Evolutionary conservation across 2,888 invertebrate genomes (phyloP).

Genomic region (Cerastis leucographa): DNA sequence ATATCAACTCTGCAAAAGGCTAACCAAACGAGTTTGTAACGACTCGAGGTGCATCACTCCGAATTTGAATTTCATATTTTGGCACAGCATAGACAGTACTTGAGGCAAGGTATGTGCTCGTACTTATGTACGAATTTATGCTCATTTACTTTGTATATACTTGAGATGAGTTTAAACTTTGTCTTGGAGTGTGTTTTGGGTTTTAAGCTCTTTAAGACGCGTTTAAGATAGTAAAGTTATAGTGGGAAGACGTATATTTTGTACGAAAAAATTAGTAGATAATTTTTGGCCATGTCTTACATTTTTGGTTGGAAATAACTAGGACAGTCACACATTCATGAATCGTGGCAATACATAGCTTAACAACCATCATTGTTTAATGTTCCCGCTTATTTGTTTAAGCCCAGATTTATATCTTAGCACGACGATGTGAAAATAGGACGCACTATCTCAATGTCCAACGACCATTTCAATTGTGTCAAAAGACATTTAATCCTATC

Average conservation of each 20-base stretch:
- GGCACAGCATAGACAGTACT: slow-evolving; percentile 71
- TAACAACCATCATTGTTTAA: background rate
- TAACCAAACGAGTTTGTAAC: slow-evolving; percentile 82
- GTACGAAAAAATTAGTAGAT: background rate
- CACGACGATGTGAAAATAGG: background rate
- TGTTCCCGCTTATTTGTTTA: background rate
- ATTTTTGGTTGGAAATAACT: background rate
- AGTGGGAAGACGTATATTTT: background rate
- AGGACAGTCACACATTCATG: background rate
- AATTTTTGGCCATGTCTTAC: background rate
- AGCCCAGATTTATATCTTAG: background rate
- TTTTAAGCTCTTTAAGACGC: slow-evolving; percentile 2
- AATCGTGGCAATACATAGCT: background rate
- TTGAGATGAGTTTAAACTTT: slow-evolving; percentile 33
- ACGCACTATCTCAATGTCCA: slow-evolving; percentile 1
- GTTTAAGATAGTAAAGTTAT: background rate
- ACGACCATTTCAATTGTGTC: slow-evolving; percentile 10
- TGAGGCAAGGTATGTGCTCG: slow-evolving; percentile 43
- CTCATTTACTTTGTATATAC: slow-evolving; percentile 44
- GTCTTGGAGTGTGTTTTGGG: background rate
- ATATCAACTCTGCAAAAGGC: slow-evolving; percentile 66
- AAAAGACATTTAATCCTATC: slow-evolving; percentile 29
- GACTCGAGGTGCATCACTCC: slow-evolving; percentile 79
- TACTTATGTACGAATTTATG: slow-evolving; percentile 36
- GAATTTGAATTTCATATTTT: slow-evolving; percentile 80